phyloP scores from a whole-genome alignment of 1,140 invertebrate genomes.

The Pseudachorutes palmiensis region DNA sequence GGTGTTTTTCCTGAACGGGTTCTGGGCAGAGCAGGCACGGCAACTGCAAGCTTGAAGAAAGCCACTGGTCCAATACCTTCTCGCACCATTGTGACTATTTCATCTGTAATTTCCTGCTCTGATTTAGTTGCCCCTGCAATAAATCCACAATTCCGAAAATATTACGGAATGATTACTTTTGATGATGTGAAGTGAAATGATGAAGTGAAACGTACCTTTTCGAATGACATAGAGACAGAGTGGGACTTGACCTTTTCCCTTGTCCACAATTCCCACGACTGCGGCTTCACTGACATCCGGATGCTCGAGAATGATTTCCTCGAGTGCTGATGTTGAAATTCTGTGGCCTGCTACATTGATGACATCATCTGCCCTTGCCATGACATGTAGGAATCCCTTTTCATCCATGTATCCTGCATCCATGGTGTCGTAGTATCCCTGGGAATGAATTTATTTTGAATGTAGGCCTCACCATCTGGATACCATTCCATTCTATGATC shows the following conservation, averaged over 20 bases:
- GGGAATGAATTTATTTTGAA: too few species aligned
- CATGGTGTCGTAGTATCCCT: slow-evolving; percentile 96
- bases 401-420: slow-evolving; percentile 80
- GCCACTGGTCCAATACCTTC: slow-evolving; percentile 81
- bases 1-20: slow-evolving; percentile 72
- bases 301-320: slow-evolving; percentile 78
- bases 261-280: slow-evolving; percentile 79
- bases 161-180: slow-evolving; percentile 5
- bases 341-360: slow-evolving; percentile 91
- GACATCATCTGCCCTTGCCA: slow-evolving; percentile 86
- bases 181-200: not conserved
- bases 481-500: too few species aligned
- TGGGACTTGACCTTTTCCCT: slow-evolving; percentile 80
- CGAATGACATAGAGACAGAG: slow-evolving; percentile 73
- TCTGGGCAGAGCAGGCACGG: slow-evolving; percentile 68
- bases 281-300: slow-evolving; percentile 70
- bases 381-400: slow-evolving; percentile 76
- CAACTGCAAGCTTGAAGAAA: slow-evolving; percentile 64
- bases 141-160: slow-evolving; percentile 9
- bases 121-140: slow-evolving; percentile 44
- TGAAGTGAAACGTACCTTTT: slow-evolving; percentile 44
- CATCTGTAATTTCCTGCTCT: slow-evolving; percentile 53
- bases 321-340: slow-evolving; percentile 74
- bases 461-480: too few species aligned
- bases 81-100: slow-evolving; percentile 63